Base-by-base conservation (phyloP, 2,113 vertebrate species). In the Percopsis transmontana region DNA sequence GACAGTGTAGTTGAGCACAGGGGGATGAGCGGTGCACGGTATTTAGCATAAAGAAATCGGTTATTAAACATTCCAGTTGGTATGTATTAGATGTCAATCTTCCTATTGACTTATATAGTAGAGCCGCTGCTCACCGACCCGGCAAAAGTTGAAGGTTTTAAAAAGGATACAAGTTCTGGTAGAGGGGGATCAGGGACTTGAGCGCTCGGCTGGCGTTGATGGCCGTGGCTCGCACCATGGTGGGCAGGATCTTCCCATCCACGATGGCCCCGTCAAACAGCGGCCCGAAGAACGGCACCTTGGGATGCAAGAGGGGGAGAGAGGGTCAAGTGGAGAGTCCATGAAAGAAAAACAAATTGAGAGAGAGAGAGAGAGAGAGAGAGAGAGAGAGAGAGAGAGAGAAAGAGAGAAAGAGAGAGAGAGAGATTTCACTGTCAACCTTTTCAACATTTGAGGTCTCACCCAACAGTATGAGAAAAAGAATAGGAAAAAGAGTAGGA, bases 131-230 rank as follows among this genome's bases (percentile, higher is more conserved):
- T 33, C 27, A 33, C 27, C 27, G 27, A 7, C 27, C 27, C 27
- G n/a, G n/a, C n/a, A n/a, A n/a, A n/a, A n/a, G n/a, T 24, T 39
- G 20, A 2, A 33, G 15, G 13, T 13, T 88, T 80, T 3, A n/a
- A 1, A 80, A 98, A 99, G 96, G 97, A 99, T 99, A 99, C 97
- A 98, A 99, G 88, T 97, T 99, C 91, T 99, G 97, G 92, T 99
- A 99, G 14, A 99, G 90, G 2, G 97, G 95, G 73, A 98, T 98
- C 86, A 99, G 93, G 4, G 96, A 98, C 78, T 99, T 99, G 67
- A 99, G 90, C 20, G 97, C 96, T 74, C 96, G 94, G 82, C 97
- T 99, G 87, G 97, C 96, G 60, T 99, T 99, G 90, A 99, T 95
- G 70, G 97, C 97, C 40, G 97, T 99, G 79, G 97, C 96, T 85